Evolutionary conservation across 2,888 invertebrate species (phyloP).

Genomic region (Strigamia crassipes): DNA sequence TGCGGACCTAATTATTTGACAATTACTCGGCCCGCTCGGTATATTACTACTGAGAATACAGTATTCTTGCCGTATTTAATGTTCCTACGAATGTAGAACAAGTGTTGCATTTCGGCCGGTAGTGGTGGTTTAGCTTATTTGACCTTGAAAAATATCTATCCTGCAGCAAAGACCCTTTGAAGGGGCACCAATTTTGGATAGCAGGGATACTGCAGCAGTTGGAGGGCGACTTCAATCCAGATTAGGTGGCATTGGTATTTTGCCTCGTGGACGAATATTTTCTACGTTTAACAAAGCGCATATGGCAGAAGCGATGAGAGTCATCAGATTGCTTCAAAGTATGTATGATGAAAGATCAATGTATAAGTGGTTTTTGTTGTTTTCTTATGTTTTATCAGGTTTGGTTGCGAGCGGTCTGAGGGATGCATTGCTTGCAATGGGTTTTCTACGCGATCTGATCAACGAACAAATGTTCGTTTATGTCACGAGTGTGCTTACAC

Average conservation of each 20-base stretch:
- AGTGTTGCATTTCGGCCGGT: too few relatives aligned
- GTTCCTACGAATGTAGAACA: too few relatives aligned
- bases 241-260: slow-evolving; percentile 19
- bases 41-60: too few relatives aligned
- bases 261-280: slow-evolving; percentile 45
- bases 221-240: neutral
- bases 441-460: slow-evolving; percentile 70
- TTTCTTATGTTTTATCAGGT: too few relatives aligned
- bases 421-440: slow-evolving; percentile 54
- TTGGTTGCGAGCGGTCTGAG: neutral
- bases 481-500: slow-evolving; percentile 73
- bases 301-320: slow-evolving; percentile 36
- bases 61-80: too few relatives aligned
- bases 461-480: slow-evolving; percentile 83
- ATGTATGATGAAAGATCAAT: neutral
- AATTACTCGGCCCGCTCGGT: too few relatives aligned
- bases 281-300: slow-evolving; percentile 1
- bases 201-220: slow-evolving; percentile 3
- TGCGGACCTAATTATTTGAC: too few relatives aligned
- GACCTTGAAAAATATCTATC: too few relatives aligned
- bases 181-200: neutral
- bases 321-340: slow-evolving; percentile 44
- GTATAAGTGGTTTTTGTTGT: too few relatives aligned
- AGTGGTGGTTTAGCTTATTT: too few relatives aligned
- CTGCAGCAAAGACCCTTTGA: slow-evolving; percentile 40